Evolutionary conservation across 2,113 vertebrate genomes (phyloP).

Genomic region (Silurus meridionalis): DNA sequence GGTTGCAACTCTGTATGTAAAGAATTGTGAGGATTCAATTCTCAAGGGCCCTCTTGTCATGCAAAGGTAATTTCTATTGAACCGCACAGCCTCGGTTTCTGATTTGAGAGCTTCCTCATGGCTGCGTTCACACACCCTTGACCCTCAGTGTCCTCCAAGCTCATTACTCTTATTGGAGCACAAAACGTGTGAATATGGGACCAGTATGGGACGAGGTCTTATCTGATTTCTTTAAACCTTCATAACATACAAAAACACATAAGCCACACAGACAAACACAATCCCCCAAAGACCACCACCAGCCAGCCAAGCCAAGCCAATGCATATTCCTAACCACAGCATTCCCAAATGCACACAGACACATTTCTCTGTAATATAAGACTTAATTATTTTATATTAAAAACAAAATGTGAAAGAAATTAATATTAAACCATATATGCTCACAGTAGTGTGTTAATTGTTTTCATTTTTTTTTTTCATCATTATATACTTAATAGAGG

Average conservation of each 20-base stretch:
- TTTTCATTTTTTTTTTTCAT: not conserved
- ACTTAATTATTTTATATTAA: not conserved
- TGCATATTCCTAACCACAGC: constrained; percentile 46
- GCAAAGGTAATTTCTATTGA: constrained; percentile 39
- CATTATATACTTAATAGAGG: not conserved
- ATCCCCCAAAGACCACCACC: constrained; percentile 63
- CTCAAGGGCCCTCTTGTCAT: constrained; percentile 48
- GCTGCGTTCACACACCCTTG: constrained; percentile 37
- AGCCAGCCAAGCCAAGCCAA: constrained; percentile 68
- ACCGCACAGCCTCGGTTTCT: constrained; percentile 33
- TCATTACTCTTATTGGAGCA: constrained; percentile 72
- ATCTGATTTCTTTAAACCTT: constrained; percentile 69
- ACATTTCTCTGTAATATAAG: not conserved
- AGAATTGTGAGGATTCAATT: constrained; percentile 22
- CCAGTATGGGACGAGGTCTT: constrained; percentile 71
- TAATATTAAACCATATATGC: too few relatives aligned
- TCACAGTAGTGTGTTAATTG: not conserved
- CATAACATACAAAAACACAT: not conserved
- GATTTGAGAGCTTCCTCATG: constrained; percentile 37
- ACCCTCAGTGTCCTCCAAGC: constrained; percentile 64
- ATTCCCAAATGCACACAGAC: constrained; percentile 44
- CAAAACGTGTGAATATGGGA: constrained; percentile 68
- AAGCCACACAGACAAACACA: constrained; percentile 45
- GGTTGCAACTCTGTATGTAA: constrained; percentile 26
- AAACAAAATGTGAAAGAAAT: not conserved